phyloP scores from a whole-genome alignment of 2,888 invertebrate genomes.

The Desoria tigrina region DNA sequence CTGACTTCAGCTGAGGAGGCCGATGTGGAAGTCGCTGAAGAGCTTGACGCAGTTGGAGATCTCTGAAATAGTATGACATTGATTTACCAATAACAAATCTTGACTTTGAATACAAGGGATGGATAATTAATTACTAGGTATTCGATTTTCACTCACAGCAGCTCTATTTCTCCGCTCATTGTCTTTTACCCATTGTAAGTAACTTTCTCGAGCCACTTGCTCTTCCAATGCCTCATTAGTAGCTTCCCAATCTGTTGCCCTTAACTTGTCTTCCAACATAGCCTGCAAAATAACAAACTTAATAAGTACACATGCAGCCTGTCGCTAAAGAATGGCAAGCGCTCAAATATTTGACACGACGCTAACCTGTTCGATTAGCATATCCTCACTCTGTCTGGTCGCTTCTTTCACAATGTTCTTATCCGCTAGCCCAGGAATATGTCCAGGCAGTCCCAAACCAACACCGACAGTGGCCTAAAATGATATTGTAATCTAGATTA shows the following conservation, averaged over 20 bases:
- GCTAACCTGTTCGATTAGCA: slow-evolving; percentile 74
- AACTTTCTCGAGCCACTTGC: slow-evolving; percentile 81
- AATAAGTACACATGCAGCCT: slow-evolving; percentile 30
- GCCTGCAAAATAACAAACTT: slow-evolving; percentile 62
- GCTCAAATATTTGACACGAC: neutral
- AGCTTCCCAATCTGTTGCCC: slow-evolving; percentile 88
- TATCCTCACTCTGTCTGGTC: slow-evolving; percentile 73
- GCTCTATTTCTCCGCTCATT: slow-evolving; percentile 64
- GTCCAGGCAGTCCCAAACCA: slow-evolving; percentile 78
- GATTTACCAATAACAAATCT: too few relatives aligned
- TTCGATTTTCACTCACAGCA: slow-evolving; percentile 56
- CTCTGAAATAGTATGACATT: slow-evolving; percentile 39
- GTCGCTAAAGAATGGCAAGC: neutral
- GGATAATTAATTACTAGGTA: too few relatives aligned
- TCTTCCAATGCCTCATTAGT: slow-evolving; percentile 88
- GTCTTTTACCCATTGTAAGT: slow-evolving; percentile 74
- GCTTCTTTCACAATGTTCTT: slow-evolving; percentile 73
- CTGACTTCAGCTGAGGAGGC: slow-evolving; percentile 46
- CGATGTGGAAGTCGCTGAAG: slow-evolving; percentile 51
- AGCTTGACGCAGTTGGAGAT: slow-evolving; percentile 52
- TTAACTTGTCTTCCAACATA: slow-evolving; percentile 85
- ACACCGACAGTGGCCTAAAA: slow-evolving; percentile 73
- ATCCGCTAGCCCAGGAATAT: slow-evolving; percentile 73
- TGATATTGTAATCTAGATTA: neutral
- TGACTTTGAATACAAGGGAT: too few relatives aligned